Base-by-base conservation (phyloP, 2,113 vertebrate genomes). In the Scomber colias region DNA sequence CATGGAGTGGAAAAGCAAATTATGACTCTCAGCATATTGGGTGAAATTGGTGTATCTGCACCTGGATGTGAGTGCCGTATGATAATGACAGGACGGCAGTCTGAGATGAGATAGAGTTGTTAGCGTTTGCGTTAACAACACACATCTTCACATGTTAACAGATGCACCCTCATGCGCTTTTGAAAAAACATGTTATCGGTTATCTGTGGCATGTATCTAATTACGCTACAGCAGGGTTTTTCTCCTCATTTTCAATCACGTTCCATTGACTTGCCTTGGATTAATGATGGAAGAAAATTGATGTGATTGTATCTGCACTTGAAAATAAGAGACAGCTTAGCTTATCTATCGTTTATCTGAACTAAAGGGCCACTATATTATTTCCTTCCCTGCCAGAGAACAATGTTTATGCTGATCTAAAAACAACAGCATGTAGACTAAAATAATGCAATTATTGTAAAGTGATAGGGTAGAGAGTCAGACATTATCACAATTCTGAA, bases 1-100 rank as follows among this genome's bases (percentile, higher is more conserved):
- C 77, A 35, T 64, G 72, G 44, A 82, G 71, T 80, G 82, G 85
- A 90, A 90, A 92, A 80, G 87, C 70, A 88, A 88, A 90, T 87
- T 74, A 85, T 78, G 79, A 83, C 62, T 74, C 60, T 83, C 65
- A 56, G 88, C 83, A 74, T 63, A 84, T 79, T 75, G 82, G 40
- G n/a, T 57, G 73, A 79, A 67, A 79, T 51, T 11, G 59, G 68
- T 46, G 71, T 71, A 71, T 77, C 46, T 66, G 80, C 56, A 73
- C 71, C 65, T 81, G 75, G 68, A 19, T 61, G 59, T 44, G 63
- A 61, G 70, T 11, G 59, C 4, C 1, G 13, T 19, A 3, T 35
- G 61, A 56, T 79, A 75, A 79, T 54, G 45, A 77, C 61, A 11
- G 15, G 30, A 11, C 21, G 4, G 0, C 4, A 2, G 17, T 30